Percentiles rank a stretch among this genome's conserved stretches.
phyloP scores from a whole-genome alignment of 2,888 invertebrate species.

The Pherbina coryleti region DNA sequence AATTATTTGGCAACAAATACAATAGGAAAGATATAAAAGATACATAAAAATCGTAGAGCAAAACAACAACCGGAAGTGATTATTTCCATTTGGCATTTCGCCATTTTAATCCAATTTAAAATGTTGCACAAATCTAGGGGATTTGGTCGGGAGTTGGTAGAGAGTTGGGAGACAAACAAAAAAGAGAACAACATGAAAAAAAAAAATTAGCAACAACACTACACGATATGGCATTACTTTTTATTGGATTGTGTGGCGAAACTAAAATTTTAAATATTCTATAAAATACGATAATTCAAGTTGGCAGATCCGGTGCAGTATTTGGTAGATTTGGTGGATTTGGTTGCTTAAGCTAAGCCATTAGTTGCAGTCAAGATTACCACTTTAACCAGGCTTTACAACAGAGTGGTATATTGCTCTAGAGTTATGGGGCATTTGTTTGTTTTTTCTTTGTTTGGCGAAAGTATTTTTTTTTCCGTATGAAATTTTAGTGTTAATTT shows the following conservation, averaged over 20 bases:
- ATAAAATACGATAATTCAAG: slow-evolving; percentile 11
- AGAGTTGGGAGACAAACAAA: background rate
- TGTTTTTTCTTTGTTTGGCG: no score
- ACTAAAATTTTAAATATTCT: slow-evolving; percentile 2
- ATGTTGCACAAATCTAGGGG: background rate
- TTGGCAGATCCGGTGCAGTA: slow-evolving; percentile 10
- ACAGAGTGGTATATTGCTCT: background rate
- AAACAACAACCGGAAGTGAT: slow-evolving; percentile 31
- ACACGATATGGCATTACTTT: background rate
- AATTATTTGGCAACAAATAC: slow-evolving; percentile 14
- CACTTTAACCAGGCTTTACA: background rate
- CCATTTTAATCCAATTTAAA: slow-evolving; percentile 40
- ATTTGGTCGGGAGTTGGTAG: background rate
- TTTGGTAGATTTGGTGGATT: background rate
- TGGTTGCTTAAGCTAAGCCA: background rate
- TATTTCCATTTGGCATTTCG: slow-evolving; percentile 37
- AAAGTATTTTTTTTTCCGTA: no score
- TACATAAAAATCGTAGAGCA: background rate
- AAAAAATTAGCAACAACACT: background rate
- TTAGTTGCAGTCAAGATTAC: slow-evolving; percentile 22
- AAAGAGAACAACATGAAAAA: background rate
- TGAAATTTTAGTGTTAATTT: no score
- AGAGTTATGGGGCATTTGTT: background rate
- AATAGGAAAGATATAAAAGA: background rate
- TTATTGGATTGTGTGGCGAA: slow-evolving; percentile 1